These are phyloP conservation scores for Dendrocincla fuliginosa DNA, from an alignment of 2,797 vertebrate species.

Conservation along the genomic window DNA sequence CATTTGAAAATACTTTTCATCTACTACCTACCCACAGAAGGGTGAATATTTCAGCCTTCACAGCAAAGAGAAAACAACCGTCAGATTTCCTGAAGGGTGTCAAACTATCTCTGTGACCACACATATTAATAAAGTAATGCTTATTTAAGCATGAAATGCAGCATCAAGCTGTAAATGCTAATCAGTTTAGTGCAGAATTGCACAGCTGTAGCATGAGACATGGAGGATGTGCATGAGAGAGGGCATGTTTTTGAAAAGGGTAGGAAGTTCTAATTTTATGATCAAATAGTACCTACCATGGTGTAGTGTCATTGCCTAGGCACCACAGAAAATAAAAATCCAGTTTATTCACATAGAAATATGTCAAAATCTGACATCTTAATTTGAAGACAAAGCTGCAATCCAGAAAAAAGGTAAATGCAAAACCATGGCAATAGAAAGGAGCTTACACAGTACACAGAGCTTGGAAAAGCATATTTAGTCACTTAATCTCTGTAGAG, in stretches of 20 bases:
- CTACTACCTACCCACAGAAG: not conserved
- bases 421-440: not conserved
- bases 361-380: not conserved
- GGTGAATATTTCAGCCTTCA: not conserved
- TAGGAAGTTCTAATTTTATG: not conserved
- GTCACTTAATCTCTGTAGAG: not conserved
- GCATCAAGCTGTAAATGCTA: not conserved
- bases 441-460: not conserved
- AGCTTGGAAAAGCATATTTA: not conserved
- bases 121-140: not conserved
- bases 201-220: not conserved
- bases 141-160: slow-evolving; percentile 13
- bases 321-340: not conserved
- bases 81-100: not conserved
- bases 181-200: not conserved
- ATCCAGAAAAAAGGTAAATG: not conserved
- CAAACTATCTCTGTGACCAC: not conserved
- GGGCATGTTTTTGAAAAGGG: not conserved
- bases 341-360: not conserved
- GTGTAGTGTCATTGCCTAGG: not conserved
- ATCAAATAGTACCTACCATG: not conserved
- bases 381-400: not conserved
- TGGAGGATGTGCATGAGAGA: not conserved
- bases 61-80: not conserved
- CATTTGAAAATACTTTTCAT: not conserved